Evolutionary conservation across 2,888 invertebrate species (phyloP).

Genomic region (Spialia ferax): DNA sequence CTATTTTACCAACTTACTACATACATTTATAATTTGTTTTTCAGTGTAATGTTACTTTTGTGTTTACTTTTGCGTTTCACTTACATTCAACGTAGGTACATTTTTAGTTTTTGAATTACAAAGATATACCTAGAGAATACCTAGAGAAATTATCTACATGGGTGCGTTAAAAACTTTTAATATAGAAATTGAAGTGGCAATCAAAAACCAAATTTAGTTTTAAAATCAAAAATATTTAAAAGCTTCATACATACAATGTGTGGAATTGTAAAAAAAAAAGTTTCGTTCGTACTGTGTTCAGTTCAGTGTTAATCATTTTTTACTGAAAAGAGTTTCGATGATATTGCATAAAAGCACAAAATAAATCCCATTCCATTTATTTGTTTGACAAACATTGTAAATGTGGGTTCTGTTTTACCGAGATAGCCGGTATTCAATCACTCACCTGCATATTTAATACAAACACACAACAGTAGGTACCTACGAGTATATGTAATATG

Average conservation of each 20-base stretch:
- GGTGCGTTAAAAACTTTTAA: too few species aligned
- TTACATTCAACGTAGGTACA: too few species aligned
- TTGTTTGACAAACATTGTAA: conserved; percentile 2
- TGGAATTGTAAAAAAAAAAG: background rate
- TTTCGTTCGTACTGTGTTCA: background rate
- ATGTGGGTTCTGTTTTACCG: conserved; percentile 14
- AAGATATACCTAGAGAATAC: too few species aligned
- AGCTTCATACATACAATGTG: too few species aligned
- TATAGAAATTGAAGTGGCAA: too few species aligned
- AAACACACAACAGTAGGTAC: background rate
- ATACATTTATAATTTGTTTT: too few species aligned
- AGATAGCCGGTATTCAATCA: conserved; percentile 22
- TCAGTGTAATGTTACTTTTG: too few species aligned
- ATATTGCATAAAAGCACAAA: background rate
- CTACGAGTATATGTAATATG: background rate
- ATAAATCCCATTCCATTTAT: background rate
- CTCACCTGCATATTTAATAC: conserved; percentile 12
- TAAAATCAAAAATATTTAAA: too few species aligned
- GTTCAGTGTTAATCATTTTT: background rate
- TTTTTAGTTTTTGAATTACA: too few species aligned
- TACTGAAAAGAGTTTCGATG: background rate
- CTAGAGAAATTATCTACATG: too few species aligned
- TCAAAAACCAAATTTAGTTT: background rate
- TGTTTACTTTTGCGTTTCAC: too few species aligned
- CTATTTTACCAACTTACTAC: too few species aligned